phyloP scores from a whole-genome alignment of 2,113 vertebrate genomes.

The Onychorhynchus coronatus region DNA sequence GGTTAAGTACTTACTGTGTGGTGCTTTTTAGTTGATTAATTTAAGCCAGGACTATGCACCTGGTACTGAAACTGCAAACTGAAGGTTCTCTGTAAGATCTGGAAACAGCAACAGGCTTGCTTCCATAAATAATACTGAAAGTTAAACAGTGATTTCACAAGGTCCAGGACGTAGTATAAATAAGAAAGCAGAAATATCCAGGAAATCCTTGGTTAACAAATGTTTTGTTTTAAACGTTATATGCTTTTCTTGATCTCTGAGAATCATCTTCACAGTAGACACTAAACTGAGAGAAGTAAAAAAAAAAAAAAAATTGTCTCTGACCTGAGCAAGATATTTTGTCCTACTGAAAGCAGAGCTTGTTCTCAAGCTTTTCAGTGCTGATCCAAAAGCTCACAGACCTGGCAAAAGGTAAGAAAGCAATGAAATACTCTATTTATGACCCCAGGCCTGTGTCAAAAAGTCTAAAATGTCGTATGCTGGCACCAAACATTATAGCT shows the following conservation, averaged over 20 bases:
- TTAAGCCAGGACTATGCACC: background rate
- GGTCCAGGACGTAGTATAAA: constrained; percentile 46
- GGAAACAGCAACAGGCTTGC: constrained; percentile 37
- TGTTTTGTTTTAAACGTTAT: constrained; percentile 56
- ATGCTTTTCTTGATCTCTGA: constrained; percentile 50
- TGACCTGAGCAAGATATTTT: background rate
- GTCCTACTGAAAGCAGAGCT: background rate
- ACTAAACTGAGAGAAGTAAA: background rate
- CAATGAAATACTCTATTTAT: background rate
- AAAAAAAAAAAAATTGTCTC: background rate
- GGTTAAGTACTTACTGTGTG: background rate
- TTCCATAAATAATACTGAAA: constrained; percentile 68
- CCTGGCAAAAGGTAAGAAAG: background rate
- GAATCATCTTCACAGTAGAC: background rate
- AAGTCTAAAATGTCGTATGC: background rate
- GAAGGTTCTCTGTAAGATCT: constrained; percentile 37
- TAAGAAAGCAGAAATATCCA: constrained; percentile 61
- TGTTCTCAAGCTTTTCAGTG: background rate
- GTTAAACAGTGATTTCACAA: constrained; percentile 58
- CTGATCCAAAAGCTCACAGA: background rate
- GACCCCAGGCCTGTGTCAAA: background rate
- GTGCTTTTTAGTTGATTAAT: background rate
- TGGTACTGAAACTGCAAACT: constrained; percentile 32
- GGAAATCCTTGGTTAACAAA: constrained; percentile 48
- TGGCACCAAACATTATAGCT: background rate